These are phyloP conservation scores for Labeo rohita DNA, from an alignment of 2,113 vertebrate species.

Conservation along the genomic window DNA sequence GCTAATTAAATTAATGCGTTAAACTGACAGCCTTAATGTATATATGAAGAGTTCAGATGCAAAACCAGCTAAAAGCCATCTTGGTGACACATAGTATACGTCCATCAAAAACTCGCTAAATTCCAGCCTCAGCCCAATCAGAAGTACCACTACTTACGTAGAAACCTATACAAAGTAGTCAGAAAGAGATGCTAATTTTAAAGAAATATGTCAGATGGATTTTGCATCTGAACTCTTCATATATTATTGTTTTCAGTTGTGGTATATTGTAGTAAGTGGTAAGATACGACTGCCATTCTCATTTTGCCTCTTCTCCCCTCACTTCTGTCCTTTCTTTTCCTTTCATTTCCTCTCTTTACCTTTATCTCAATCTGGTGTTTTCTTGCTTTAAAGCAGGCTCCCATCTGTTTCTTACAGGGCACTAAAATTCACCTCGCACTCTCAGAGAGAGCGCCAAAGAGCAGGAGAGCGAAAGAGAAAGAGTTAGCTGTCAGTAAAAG, in stretches of 20 bases:
- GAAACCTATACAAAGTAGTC: too few relatives aligned
- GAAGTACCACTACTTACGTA: too few relatives aligned
- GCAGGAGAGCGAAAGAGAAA: constrained; percentile 53
- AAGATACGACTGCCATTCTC: not conserved
- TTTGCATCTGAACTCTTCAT: too few relatives aligned
- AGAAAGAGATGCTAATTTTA: too few relatives aligned
- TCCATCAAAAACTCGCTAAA: too few relatives aligned
- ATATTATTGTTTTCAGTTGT: not conserved
- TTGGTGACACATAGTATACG: too few relatives aligned
- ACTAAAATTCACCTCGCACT: constrained; percentile 53
- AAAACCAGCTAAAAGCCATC: too few relatives aligned
- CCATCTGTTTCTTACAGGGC: constrained; percentile 61
- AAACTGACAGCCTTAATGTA: too few relatives aligned
- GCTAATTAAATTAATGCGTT: too few relatives aligned
- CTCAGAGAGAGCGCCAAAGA: constrained; percentile 54
- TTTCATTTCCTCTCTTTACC: constrained; percentile 48
- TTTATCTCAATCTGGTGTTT: constrained; percentile 46
- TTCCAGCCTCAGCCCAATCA: too few relatives aligned
- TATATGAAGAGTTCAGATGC: too few relatives aligned
- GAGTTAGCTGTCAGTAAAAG: constrained; percentile 51
- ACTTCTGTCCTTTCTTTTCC: not conserved
- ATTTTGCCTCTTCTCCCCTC: constrained; percentile 32
- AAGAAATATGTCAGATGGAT: too few relatives aligned
- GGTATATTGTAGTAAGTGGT: not conserved
- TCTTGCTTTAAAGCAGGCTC: constrained; percentile 48